These are phyloP conservation scores for Lepidocyrtinus sp. DNA, from an alignment of 2,888 invertebrate species.

Conservation along the genomic window DNA sequence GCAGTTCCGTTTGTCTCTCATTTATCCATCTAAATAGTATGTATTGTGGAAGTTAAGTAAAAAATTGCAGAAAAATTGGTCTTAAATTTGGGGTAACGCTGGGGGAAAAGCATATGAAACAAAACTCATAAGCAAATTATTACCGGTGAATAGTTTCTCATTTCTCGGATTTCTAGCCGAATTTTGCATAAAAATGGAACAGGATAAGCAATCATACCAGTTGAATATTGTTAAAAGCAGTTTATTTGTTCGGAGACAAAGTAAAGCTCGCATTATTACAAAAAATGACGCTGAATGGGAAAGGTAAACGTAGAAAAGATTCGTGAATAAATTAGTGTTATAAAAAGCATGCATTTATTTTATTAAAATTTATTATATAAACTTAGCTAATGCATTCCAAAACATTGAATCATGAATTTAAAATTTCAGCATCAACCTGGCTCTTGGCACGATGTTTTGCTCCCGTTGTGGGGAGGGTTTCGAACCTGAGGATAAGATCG, in stretches of 20 bases:
- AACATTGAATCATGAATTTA: too few relatives aligned
- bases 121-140: too few relatives aligned
- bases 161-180: too few relatives aligned
- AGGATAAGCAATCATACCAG: slow-evolving; percentile 37
- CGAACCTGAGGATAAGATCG: slow-evolving; percentile 96
- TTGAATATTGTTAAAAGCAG: slow-evolving; percentile 66
- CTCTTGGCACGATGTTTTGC: slow-evolving; percentile 93
- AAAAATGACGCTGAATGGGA: slow-evolving; percentile 62
- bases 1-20: too few relatives aligned
- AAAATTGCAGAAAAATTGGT: too few relatives aligned
- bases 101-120: too few relatives aligned
- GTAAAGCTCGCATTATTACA: slow-evolving; percentile 43
- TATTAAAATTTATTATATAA: too few relatives aligned
- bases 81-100: too few relatives aligned
- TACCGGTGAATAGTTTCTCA: too few relatives aligned
- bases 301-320: slow-evolving; percentile 42
- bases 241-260: slow-evolving; percentile 63
- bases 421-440: slow-evolving; percentile 79
- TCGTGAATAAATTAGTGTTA: neutral
- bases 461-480: slow-evolving; percentile 97
- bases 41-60: too few relatives aligned
- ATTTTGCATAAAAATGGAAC: slow-evolving; percentile 30
- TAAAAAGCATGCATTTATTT: neutral
- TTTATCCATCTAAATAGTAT: too few relatives aligned
- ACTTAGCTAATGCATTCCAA: too few relatives aligned